Conservation (phyloP, 2,113 vertebrate genomes). For the Coturnix japonica region DNA sequence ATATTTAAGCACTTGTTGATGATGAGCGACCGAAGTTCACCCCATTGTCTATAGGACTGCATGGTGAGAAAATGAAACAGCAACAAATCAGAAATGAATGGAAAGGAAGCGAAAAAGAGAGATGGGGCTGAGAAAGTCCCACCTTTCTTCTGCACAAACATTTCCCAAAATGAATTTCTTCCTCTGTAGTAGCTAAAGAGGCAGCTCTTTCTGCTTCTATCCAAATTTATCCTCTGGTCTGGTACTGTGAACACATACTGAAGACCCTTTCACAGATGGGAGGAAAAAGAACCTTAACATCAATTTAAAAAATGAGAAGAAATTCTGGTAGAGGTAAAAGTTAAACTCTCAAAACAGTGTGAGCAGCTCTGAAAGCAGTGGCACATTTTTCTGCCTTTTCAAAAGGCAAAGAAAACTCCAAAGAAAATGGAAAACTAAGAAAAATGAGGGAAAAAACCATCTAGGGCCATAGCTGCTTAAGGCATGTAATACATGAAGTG, state of each 20-base stretch:
- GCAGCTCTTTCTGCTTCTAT: neutral
- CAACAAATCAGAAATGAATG: neutral
- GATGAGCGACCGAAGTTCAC: neutral
- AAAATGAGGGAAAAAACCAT: neutral
- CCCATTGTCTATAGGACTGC: neutral
- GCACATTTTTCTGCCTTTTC: neutral
- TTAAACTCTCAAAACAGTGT: neutral
- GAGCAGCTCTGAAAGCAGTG: neutral
- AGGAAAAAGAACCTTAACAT: neutral
- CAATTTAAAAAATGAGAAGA: neutral
- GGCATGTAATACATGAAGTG: neutral
- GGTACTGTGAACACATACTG: neutral
- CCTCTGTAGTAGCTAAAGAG: neutral
- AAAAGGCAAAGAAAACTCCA: neutral
- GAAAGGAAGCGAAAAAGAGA: neutral
- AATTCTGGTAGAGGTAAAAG: neutral
- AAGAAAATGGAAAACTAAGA: neutral
- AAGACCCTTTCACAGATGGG: neutral
- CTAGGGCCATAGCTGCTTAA: neutral
- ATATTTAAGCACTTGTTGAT: neutral
- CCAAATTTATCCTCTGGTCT: neutral
- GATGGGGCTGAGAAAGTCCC: neutral
- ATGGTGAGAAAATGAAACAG: neutral
- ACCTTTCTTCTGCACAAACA: neutral
- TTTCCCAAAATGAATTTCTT: neutral